These are phyloP conservation scores for Goniozus legneri DNA, from an alignment of 1,140 invertebrate species.

Conservation along the genomic window DNA sequence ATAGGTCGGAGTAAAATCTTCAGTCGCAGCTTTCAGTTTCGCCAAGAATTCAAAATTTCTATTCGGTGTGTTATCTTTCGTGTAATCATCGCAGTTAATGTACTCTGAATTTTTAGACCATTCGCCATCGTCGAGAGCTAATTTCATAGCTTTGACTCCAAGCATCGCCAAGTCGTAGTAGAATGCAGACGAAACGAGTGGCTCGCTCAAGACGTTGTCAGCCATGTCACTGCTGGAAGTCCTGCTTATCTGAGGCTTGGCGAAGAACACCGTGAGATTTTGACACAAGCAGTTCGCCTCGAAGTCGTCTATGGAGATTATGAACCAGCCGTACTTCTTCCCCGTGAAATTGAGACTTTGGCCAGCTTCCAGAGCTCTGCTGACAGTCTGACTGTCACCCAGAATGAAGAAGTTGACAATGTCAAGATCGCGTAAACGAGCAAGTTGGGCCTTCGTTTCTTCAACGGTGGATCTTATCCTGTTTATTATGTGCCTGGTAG, in stretches of 20 bases:
- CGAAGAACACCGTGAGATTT: conserved; percentile 39
- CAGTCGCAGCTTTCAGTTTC: conserved; percentile 43
- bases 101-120: conserved; percentile 68
- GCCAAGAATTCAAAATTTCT: conserved; percentile 60
- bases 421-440: conserved; percentile 72
- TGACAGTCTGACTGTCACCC: conserved; percentile 67
- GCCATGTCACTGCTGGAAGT: neutral
- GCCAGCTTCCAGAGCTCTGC: conserved; percentile 61
- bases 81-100: conserved; percentile 73
- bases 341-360: conserved; percentile 41
- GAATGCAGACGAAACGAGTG: conserved; percentile 64
- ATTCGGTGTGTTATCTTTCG: conserved; percentile 66
- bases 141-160: conserved; percentile 73
- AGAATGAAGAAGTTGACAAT: conserved; percentile 86
- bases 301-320: conserved; percentile 53
- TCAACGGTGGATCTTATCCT: conserved; percentile 55
- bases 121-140: conserved; percentile 60
- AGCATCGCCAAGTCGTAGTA: conserved; percentile 79
- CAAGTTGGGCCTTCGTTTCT: conserved; percentile 63
- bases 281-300: conserved; percentile 33
- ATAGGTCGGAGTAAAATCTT: conserved; percentile 33
- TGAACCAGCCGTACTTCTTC: conserved; percentile 62
- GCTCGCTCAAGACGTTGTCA: conserved; percentile 23
- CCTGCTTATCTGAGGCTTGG: conserved; percentile 21
- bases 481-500: conserved; percentile 79